Evolutionary conservation across 1,140 invertebrate genomes (phyloP).

Genomic region (Odontomachus brunneus): DNA sequence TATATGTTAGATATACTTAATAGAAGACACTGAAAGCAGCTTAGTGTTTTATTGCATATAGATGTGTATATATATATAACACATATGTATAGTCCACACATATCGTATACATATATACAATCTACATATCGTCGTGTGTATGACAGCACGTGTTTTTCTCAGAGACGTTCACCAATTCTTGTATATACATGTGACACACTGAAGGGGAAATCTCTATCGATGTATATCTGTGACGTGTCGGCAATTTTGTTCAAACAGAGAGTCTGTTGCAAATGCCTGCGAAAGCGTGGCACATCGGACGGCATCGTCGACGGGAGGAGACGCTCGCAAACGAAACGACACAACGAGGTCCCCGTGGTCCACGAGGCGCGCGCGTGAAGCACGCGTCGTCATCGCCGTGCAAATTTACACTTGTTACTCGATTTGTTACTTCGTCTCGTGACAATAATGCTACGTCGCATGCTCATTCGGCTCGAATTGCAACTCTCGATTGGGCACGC

Average conservation of each 20-base stretch:
- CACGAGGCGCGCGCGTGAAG: no score
- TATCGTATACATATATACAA: conserved; percentile 18
- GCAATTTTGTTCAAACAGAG: conserved; percentile 28
- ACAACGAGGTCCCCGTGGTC: no score
- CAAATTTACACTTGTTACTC: conserved; percentile 5
- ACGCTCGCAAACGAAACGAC: no score
- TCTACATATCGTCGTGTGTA: conserved; percentile 75
- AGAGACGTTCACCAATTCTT: conserved; percentile 33
- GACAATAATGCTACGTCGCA: conserved; percentile 59
- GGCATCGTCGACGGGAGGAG: no score
- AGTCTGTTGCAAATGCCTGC: conserved; percentile 34
- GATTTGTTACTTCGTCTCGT: neutral
- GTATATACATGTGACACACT: conserved; percentile 35
- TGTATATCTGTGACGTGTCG: conserved; percentile 24
- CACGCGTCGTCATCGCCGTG: no score
- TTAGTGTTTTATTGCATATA: conserved; percentile 82
- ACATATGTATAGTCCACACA: neutral
- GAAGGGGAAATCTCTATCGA: conserved; percentile 21
- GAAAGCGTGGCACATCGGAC: conserved; percentile 5
- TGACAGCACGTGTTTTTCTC: conserved; percentile 70
- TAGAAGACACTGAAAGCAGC: conserved; percentile 85
- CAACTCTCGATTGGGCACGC: neutral
- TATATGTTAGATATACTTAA: conserved; percentile 78
- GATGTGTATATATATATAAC: conserved; percentile 55
- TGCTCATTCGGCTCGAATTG: conserved; percentile 64